A percentile compares a stretch with the other conserved stretches of the same genome.
These are phyloP conservation scores for Murina feae DNA, from an alignment of 2,113 vertebrate species.

Conservation along the genomic window DNA sequence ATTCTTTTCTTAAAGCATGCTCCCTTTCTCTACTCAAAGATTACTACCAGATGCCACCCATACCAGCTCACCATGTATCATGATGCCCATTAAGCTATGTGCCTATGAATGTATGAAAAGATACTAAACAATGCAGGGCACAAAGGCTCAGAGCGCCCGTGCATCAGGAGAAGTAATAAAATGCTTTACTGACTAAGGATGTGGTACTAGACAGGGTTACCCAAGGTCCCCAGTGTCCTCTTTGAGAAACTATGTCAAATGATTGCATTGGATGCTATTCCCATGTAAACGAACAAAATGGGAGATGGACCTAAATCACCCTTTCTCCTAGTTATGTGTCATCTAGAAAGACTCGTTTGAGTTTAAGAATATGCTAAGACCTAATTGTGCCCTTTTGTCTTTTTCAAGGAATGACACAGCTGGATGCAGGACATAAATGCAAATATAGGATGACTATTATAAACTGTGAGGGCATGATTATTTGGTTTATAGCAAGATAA, in stretches of 20 bases:
- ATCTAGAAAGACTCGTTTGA: not conserved
- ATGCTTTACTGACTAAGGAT: conserved; percentile 42
- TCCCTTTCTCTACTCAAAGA: conserved; percentile 70
- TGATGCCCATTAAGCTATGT: conserved; percentile 59
- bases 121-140: conserved; percentile 59
- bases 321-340: not conserved
- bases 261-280: not conserved
- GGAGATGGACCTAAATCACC: not conserved
- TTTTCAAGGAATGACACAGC: conserved; percentile 28
- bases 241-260: conserved; percentile 50
- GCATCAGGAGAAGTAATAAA: conserved; percentile 60
- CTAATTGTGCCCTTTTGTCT: conserved; percentile 30
- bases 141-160: conserved; percentile 46
- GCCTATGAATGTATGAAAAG: conserved; percentile 58
- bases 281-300: conserved; percentile 16
- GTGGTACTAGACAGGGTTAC: conserved; percentile 15
- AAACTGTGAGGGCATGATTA: not conserved
- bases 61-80: conserved; percentile 45
- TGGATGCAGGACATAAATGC: not conserved
- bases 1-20: conserved; percentile 56
- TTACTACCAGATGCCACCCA: conserved; percentile 63
- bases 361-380: conserved; percentile 23
- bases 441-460: not conserved
- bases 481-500: not conserved
- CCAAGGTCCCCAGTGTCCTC: conserved; percentile 37